Percentiles rank a stretch among this genome's conserved stretches.
phyloP scores from a whole-genome alignment of 2,113 vertebrate genomes.

The Perca flavescens region DNA sequence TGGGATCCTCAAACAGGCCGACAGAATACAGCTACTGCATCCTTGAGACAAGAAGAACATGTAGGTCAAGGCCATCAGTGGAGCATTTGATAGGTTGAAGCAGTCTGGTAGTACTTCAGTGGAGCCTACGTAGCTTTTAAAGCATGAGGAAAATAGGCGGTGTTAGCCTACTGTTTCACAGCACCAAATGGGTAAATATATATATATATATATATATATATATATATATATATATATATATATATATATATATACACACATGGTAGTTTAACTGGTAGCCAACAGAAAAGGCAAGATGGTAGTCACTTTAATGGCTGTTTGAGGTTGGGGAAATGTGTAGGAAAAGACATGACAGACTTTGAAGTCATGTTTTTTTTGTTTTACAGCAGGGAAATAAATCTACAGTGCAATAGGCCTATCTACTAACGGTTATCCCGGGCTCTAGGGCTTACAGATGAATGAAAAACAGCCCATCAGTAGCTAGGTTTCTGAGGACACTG shows the following conservation, averaged over 20 bases:
- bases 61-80: slow-evolving; percentile 38
- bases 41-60: slow-evolving; percentile 14
- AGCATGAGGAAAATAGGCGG: slow-evolving; percentile 2
- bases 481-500: slow-evolving; percentile 4
- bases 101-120: neutral
- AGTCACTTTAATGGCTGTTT: neutral
- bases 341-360: neutral
- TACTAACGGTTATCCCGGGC: neutral
- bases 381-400: neutral
- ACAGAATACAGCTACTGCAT: slow-evolving; percentile 23
- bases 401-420: neutral
- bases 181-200: slow-evolving; percentile 27
- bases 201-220: no score
- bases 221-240: no score
- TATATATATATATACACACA: no score
- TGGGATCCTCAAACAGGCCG: neutral
- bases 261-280: neutral
- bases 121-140: slow-evolving; percentile 11
- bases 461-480: slow-evolving; percentile 31
- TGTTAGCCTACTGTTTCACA: slow-evolving; percentile 6
- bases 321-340: neutral
- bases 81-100: slow-evolving; percentile 25
- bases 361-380: neutral
- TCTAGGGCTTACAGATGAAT: slow-evolving; percentile 4
- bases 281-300: neutral